Base-by-base conservation (phyloP, 1,140 invertebrate species). In the Drosophila tropicalis region DNA sequence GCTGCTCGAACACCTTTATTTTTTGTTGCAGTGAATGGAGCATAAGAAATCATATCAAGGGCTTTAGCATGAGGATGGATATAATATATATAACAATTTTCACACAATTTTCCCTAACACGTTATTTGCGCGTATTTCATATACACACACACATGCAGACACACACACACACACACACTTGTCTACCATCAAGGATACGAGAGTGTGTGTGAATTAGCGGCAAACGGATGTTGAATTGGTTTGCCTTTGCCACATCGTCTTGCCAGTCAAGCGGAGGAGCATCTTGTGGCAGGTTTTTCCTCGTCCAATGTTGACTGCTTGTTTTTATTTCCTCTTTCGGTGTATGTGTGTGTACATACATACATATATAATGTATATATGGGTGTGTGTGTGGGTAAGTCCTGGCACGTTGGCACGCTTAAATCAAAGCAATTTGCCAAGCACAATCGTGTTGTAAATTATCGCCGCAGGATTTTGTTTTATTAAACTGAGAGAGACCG, bases 41-140 rank as follows among this genome's bases (percentile, higher is more conserved):
- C 83, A 83, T 87, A 87, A 87, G 83, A 80, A 87, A 87, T 87
- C 83, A 87, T 87, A 86, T 86, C 69, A 77, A 87, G 84, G 67
- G 72, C 76, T 76, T 66, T 72, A 69, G 55, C 72, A 70, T 79
- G 69, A 83, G 83, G 84, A 89, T 89, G 83, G 83, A 87, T 89
- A 89, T 83, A 87, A 89, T 87, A 87, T 87, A 87, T 87, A 87
- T 87, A 87, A 87, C 84, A 87, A 87, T 87, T 87, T 87, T 87
- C 83, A 83, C 83, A 83, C 83, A 79, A 87, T 87, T 87, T 87
- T 87, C 83, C 44, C 76, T 70, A 89, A 87, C 83, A 87, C 83
- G 83, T 87, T 89, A 89, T 87, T 87, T 89, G 84, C 84, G 83
- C 83, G 83, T 86, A 87, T 86, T 86, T 86, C 79, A 86, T 79